Conservation (phyloP, 2,113 vertebrate genomes). For the Xenopus tropicalis region DNA sequence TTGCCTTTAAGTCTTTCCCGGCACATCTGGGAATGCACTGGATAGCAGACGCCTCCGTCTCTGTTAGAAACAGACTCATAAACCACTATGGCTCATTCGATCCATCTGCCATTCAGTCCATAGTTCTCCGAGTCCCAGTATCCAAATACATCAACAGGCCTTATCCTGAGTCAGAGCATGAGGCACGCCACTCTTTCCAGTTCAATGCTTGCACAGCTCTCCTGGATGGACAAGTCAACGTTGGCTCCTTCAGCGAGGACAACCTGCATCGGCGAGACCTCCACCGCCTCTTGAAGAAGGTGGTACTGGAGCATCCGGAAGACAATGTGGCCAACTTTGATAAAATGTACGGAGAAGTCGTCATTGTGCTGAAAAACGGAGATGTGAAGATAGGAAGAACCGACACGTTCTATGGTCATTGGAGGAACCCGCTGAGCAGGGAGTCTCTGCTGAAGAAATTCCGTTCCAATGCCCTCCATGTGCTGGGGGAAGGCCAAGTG, state of each 20-base stretch:
- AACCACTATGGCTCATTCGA: conserved; percentile 55
- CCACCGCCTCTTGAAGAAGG: conserved; percentile 64
- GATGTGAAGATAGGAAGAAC: conserved; percentile 72
- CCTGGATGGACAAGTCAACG: conserved; percentile 72
- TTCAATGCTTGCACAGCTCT: conserved; percentile 79
- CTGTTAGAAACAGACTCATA: conserved; percentile 69
- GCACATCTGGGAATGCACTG: conserved; percentile 90
- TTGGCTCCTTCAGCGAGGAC: conserved; percentile 64
- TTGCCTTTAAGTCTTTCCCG: conserved; percentile 83
- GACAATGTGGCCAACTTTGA: conserved; percentile 80
- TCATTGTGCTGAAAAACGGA: conserved; percentile 66
- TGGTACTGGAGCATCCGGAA: conserved; percentile 73
- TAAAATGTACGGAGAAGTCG: conserved; percentile 77
- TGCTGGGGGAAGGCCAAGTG: conserved; percentile 63
- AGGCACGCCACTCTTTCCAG: conserved; percentile 86
- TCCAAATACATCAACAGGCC: conserved; percentile 87
- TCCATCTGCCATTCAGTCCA: conserved; percentile 62
- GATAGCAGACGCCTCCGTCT: conserved; percentile 77
- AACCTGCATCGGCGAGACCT: conserved; percentile 67
- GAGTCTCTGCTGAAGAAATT: conserved; percentile 80
- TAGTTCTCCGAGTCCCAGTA: conserved; percentile 73
- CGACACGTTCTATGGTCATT: conserved; percentile 86
- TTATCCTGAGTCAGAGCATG: conserved; percentile 78
- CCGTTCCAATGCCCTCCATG: conserved; percentile 63
- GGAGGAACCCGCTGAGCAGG: conserved; percentile 79